phyloP scores from a whole-genome alignment of 2,797 vertebrate species.

The Pampus argenteus region DNA sequence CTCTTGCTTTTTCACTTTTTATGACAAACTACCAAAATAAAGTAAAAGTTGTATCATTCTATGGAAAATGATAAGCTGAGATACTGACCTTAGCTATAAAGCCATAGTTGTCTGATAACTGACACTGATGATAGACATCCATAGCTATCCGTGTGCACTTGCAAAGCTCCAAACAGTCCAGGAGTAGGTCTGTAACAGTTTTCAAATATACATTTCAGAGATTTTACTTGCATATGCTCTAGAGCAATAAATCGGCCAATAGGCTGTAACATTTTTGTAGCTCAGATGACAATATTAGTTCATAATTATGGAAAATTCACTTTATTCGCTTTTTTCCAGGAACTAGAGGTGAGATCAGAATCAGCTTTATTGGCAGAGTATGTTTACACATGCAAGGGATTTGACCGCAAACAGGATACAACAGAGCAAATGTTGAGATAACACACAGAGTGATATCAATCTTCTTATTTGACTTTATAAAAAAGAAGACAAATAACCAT shows the following conservation, averaged over 20 bases:
- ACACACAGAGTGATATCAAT: too few species aligned
- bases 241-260: neutral
- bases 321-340: too few species aligned
- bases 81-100: constrained; percentile 89
- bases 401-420: too few species aligned
- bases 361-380: too few species aligned
- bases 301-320: too few species aligned
- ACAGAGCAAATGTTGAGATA: too few species aligned
- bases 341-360: too few species aligned
- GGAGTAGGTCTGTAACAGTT: constrained; percentile 87
- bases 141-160: constrained; percentile 90
- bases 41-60: neutral
- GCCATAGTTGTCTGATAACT: constrained; percentile 90
- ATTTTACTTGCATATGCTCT: constrained; percentile 1
- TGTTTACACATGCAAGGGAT: too few species aligned
- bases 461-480: too few species aligned
- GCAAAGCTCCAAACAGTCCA: constrained; percentile 94
- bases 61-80: neutral
- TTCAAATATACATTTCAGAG: neutral
- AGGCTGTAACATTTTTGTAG: neutral
- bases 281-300: too few species aligned
- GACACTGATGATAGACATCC: constrained; percentile 94
- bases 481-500: too few species aligned
- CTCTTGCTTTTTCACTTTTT: neutral
- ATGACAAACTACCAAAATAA: constrained; percentile 1